These are phyloP conservation scores for Chironomus striatipennis DNA, from an alignment of 1,140 invertebrate species.

Conservation along the genomic window DNA sequence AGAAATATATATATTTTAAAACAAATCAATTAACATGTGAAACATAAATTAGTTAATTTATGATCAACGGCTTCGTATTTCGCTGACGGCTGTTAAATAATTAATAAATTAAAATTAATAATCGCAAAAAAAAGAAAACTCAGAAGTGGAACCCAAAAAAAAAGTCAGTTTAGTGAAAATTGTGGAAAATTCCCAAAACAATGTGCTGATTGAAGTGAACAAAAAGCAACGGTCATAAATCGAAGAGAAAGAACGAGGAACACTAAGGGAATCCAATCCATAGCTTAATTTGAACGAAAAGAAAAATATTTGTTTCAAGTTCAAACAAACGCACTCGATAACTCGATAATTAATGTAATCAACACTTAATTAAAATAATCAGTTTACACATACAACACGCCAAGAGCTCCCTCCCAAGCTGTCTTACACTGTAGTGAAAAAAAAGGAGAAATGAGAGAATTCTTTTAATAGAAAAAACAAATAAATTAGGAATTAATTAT, in stretches of 20 bases:
- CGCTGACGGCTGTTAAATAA: too few species aligned
- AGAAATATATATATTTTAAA: too few species aligned
- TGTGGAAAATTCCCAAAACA: not conserved
- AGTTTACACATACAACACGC: not conserved
- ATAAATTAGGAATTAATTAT: constrained; percentile 17
- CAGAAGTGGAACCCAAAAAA: too few species aligned
- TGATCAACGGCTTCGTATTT: too few species aligned
- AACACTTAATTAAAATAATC: constrained; percentile 19
- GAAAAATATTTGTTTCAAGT: constrained; percentile 19
- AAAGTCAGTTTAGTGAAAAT: too few species aligned
- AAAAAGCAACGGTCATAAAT: too few species aligned
- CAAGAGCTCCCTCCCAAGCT: not conserved
- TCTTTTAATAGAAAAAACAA: not conserved
- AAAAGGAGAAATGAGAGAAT: not conserved
- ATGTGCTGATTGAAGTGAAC: not conserved
- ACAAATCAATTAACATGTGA: too few species aligned
- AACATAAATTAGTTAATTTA: too few species aligned
- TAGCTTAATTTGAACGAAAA: not conserved
- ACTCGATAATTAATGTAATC: not conserved
- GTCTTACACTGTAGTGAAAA: not conserved
- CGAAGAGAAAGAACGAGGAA: too few species aligned
- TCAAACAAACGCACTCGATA: not conserved
- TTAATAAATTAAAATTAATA: too few species aligned
- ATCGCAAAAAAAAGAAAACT: too few species aligned
- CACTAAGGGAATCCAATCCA: not conserved